Base-by-base conservation (phyloP, 2,888 invertebrate genomes). In the Stenoptilia bipunctidactyla region DNA sequence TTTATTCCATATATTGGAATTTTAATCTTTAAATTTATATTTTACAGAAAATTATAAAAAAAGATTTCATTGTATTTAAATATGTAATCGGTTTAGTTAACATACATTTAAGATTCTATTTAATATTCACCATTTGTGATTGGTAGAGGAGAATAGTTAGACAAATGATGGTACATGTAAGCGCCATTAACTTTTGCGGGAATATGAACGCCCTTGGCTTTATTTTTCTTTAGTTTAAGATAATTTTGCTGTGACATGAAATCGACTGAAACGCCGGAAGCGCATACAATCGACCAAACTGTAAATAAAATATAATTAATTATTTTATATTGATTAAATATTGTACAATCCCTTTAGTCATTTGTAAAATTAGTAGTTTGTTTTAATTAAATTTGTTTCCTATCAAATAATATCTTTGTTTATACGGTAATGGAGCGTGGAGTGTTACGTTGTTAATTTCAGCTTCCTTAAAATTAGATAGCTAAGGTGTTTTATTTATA, bases 221-320 rank as follows among this genome's bases (percentile, higher is more conserved):
- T 10, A 10, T 12, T 12, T 30, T n/a, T 9, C 30, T 30, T 8
- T 30, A 30, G 30, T n/a, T 30, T 30, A 30, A 30, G 30, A 8
- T 12, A 30, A n/a, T 30, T 30, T 30, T 30, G 30, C 30, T 30
- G 30, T 30, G 30, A 30, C 30, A 30, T 30, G 9, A 20, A n/a
- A 9, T 30, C 30, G 30, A 30, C 30, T 30, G 30, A 30, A 12
- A 12, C 30, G 30, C 30, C 20, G 30, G n/a, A 20, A 2, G 30
- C 30, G 30, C 12, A n/a, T n/a, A 12, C 30, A 12, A 30, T 30
- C 30, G 30, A 30, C 30, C 30, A 30, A 30, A 30, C 30, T 30
- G 30, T 30, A 30, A 30, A 30, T 30, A 30, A 30, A n/a, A 30
- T 30, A 30, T 30, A n/a, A 30, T 30, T 30, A 30, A 30, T 30